These are phyloP conservation scores for Tetranychus piercei DNA, from an alignment of 2,888 invertebrate genomes.

Conservation along the genomic window DNA sequence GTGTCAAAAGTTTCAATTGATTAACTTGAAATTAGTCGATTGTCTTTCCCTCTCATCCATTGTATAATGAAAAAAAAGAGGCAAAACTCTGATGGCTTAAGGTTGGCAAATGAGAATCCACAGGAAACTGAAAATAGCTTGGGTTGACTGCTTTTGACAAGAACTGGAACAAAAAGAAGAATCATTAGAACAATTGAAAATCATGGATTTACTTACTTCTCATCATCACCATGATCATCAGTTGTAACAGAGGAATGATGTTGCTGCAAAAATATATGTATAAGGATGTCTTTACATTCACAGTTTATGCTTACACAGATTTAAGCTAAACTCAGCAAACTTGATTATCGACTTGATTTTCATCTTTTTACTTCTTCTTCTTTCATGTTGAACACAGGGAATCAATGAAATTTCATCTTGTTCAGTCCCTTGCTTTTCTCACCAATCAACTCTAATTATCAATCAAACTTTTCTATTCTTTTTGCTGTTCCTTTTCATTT, in stretches of 20 bases:
- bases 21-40: not conserved
- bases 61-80: not conserved
- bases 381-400: too few species aligned
- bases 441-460: not conserved
- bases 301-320: too few species aligned
- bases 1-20: not conserved
- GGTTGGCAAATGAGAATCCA: too few species aligned
- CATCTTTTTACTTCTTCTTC: too few species aligned
- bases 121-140: not conserved
- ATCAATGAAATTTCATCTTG: not conserved
- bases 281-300: too few species aligned
- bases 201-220: not conserved
- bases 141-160: not conserved
- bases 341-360: not conserved
- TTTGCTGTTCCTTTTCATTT: constrained; percentile 3
- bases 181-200: constrained; percentile 1
- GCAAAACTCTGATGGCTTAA: too few species aligned
- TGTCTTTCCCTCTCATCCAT: not conserved
- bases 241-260: not conserved
- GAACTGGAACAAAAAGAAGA: not conserved
- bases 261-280: not conserved
- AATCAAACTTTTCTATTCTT: not conserved
- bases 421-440: not conserved
- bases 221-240: not conserved
- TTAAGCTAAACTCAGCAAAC: not conserved